These are phyloP conservation scores for Crossaster papposus DNA, from an alignment of 53 echinoderm and acorn worm species.

Conservation along the genomic window DNA sequence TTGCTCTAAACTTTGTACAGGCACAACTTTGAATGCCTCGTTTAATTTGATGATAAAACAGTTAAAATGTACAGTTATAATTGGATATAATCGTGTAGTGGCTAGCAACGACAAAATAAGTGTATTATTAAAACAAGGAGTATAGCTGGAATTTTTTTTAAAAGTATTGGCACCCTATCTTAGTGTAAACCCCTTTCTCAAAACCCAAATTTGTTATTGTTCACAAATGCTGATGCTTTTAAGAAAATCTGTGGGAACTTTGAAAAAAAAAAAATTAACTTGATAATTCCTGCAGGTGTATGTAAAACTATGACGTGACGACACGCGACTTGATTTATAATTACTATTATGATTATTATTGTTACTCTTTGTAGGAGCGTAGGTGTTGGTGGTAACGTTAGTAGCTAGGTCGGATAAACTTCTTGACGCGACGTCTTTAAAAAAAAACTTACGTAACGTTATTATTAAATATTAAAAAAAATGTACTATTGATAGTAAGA, in stretches of 20 bases:
- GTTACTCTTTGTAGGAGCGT: slow-evolving; percentile 45
- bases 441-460: slow-evolving; percentile 59
- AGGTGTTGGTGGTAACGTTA: slow-evolving; percentile 58
- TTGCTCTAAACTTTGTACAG: slow-evolving; percentile 42
- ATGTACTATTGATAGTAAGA: slow-evolving; percentile 55
- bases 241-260: slow-evolving; percentile 28
- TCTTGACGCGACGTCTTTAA: slow-evolving; percentile 56
- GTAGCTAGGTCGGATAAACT: slow-evolving; percentile 60
- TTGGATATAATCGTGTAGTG: slow-evolving; percentile 51
- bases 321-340: slow-evolving; percentile 37
- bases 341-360: slow-evolving; percentile 44
- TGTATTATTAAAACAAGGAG: slow-evolving; percentile 49
- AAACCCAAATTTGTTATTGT: slow-evolving; percentile 44
- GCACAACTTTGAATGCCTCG: slow-evolving; percentile 47
- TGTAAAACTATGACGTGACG: slow-evolving; percentile 50
- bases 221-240: slow-evolving; percentile 47
- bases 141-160: slow-evolving; percentile 16
- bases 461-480: slow-evolving; percentile 43
- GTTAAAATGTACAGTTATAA: slow-evolving; percentile 53
- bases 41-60: slow-evolving; percentile 40
- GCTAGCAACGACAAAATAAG: slow-evolving; percentile 19
- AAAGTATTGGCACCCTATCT: slow-evolving; percentile 43
- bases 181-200: slow-evolving; percentile 45
- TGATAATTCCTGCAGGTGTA: slow-evolving; percentile 38
- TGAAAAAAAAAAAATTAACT: slow-evolving; percentile 8